Percentiles rank a stretch among this genome's conserved stretches.
Evolutionary conservation across 2,113 vertebrate species (phyloP).

Genomic region (Gymnorhina tibicen): DNA sequence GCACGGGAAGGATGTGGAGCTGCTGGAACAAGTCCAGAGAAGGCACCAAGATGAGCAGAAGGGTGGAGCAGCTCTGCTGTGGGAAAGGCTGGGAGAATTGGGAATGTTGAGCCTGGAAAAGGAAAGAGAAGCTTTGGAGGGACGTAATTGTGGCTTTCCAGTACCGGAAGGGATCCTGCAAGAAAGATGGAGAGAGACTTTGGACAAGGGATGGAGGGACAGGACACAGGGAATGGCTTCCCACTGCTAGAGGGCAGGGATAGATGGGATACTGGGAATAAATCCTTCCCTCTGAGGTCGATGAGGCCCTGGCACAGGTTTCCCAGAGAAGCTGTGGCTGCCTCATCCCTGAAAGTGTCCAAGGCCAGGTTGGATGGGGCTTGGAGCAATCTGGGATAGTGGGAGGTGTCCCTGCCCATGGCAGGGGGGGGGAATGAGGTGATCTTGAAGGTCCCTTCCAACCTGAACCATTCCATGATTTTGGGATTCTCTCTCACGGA

Average conservation of each 20-base stretch:
- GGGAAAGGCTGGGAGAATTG: background rate
- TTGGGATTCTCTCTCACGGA: background rate
- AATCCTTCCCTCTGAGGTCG: rapidly evolving
- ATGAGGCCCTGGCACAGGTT: rapidly evolving
- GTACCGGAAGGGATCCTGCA: background rate
- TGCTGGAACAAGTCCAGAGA: rapidly evolving
- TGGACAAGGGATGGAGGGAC: background rate
- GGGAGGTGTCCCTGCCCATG: background rate
- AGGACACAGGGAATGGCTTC: background rate
- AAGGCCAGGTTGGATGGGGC: rapidly evolving
- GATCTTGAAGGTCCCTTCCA: background rate
- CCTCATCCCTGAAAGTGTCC: background rate
- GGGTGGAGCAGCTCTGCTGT: background rate
- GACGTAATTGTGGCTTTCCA: background rate
- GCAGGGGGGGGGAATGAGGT: rapidly evolving
- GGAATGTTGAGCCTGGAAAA: background rate
- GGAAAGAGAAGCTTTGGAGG: background rate
- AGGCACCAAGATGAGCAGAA: background rate
- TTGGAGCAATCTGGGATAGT: background rate
- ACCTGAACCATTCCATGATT: background rate
- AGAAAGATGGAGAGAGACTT: background rate
- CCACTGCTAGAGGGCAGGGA: background rate
- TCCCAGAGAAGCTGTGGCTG: background rate
- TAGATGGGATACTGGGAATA: background rate
- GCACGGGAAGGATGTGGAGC: background rate